Conservation (phyloP, 2,888 invertebrate genomes). For the Pelosia muscerda region DNA sequence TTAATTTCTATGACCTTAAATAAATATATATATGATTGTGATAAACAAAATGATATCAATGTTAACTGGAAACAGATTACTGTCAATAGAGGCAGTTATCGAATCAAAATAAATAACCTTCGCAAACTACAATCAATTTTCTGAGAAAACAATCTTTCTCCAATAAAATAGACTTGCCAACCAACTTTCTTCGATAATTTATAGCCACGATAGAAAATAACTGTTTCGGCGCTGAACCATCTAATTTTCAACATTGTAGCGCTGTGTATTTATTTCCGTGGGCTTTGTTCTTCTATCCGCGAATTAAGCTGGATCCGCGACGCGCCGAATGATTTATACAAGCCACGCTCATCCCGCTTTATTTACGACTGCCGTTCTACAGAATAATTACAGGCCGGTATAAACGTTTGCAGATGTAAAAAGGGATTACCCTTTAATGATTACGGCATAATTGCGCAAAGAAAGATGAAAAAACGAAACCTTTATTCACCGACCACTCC, state of each 20-base stretch:
- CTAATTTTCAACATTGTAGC: constrained; percentile 68
- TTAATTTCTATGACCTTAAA: not conserved
- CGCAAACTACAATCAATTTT: constrained; percentile 42
- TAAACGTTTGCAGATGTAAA: constrained; percentile 81
- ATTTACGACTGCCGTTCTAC: constrained; percentile 81
- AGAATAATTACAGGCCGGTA: constrained; percentile 82
- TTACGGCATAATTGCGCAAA: constrained; percentile 71
- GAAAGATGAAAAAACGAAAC: constrained; percentile 49
- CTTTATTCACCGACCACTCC: constrained; percentile 32
- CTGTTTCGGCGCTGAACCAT: constrained; percentile 59
- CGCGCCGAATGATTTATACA: constrained; percentile 83
- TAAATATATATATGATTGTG: not conserved
- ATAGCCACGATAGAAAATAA: constrained; percentile 66
- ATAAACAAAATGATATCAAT: not conserved
- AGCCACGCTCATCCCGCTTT: constrained; percentile 82
- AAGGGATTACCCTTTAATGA: constrained; percentile 79
- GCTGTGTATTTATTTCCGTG: constrained; percentile 78
- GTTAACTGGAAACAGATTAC: not conserved
- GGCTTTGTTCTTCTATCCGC: constrained; percentile 84
- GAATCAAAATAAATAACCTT: constrained; percentile 32
- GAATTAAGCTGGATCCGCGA: constrained; percentile 78
- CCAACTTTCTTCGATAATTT: constrained; percentile 67
- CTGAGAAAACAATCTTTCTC: constrained; percentile 43
- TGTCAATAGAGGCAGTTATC: constrained; percentile 14
- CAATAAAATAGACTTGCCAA: constrained; percentile 44